Conservation (phyloP, 1,140 invertebrate genomes). For the Drosophila sp. region DNA sequence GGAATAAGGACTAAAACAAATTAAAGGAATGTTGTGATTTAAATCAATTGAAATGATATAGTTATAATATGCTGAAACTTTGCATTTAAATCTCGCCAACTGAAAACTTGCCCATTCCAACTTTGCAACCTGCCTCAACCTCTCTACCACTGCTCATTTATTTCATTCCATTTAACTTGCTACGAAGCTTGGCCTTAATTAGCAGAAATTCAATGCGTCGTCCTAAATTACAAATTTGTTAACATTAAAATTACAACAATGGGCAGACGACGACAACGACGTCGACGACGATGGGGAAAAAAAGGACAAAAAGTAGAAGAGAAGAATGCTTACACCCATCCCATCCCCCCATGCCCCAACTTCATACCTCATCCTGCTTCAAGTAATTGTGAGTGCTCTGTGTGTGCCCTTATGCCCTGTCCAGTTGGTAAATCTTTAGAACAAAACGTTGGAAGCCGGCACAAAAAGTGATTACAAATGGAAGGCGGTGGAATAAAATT, state of each 20-base stretch:
- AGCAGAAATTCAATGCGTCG: conserved; percentile 62
- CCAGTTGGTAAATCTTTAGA: conserved; percentile 58
- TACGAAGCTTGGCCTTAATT: conserved; percentile 42
- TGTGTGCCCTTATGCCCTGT: conserved; percentile 27
- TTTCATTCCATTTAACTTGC: conserved; percentile 42
- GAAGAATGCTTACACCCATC: not conserved
- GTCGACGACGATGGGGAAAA: conserved; percentile 10
- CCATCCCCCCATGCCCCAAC: not conserved
- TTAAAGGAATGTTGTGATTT: not conserved
- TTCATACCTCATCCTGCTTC: conserved; percentile 10
- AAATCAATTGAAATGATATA: conserved; percentile 23
- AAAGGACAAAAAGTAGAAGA: conserved; percentile 2
- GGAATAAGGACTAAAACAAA: not conserved
- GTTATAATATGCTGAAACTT: conserved; percentile 24
- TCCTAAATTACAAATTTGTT: conserved; percentile 56
- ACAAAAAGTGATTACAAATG: conserved; percentile 74
- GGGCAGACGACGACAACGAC: not conserved
- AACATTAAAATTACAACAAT: conserved; percentile 53
- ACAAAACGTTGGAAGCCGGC: conserved; percentile 46
- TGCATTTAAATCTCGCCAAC: conserved; percentile 3
- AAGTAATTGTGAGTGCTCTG: conserved; percentile 43
- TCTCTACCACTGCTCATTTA: conserved; percentile 24
- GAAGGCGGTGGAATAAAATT: conserved; percentile 33
- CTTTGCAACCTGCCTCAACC: no score
- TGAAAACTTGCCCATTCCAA: conserved; percentile 1